phyloP scores from a whole-genome alignment of 2,797 vertebrate genomes.

The Dermochelys coriacea region DNA sequence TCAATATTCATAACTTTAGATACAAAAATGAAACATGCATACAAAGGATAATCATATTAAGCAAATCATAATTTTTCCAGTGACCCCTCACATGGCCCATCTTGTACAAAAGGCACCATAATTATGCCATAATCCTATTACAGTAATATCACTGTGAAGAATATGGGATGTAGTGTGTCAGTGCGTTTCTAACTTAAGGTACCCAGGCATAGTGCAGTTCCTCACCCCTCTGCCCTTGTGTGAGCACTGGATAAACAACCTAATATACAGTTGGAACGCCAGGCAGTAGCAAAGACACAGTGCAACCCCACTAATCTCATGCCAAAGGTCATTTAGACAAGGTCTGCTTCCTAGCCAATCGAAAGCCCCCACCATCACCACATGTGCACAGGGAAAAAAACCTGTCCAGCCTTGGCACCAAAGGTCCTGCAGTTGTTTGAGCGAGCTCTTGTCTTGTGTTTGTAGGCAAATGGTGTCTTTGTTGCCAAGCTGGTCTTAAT shows the following conservation, averaged over 20 bases:
- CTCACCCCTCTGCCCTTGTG: not conserved
- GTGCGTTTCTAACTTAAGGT: not conserved
- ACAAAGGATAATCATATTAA: no score
- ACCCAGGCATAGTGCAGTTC: not conserved
- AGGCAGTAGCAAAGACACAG: not conserved
- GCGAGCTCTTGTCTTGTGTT: not conserved
- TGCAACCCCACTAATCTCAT: not conserved
- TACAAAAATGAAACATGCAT: no score
- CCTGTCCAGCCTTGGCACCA: not conserved
- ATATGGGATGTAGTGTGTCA: no score
- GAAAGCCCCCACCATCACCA: not conserved
- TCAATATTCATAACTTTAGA: no score
- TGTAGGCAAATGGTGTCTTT: not conserved
- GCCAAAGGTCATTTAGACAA: not conserved
- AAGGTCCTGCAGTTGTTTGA: not conserved
- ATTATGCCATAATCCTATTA: no score
- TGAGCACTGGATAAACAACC: not conserved
- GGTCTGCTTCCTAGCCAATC: not conserved
- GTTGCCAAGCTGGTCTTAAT: not conserved
- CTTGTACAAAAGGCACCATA: no score
- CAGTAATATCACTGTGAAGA: no score
- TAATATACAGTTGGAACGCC: not conserved
- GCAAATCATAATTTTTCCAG: no score
- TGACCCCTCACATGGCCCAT: no score
- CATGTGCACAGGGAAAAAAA: rapidly evolving